Evolutionary conservation across 2,888 invertebrate genomes (phyloP).

Genomic region (Hirtodrosophila alboralis): DNA sequence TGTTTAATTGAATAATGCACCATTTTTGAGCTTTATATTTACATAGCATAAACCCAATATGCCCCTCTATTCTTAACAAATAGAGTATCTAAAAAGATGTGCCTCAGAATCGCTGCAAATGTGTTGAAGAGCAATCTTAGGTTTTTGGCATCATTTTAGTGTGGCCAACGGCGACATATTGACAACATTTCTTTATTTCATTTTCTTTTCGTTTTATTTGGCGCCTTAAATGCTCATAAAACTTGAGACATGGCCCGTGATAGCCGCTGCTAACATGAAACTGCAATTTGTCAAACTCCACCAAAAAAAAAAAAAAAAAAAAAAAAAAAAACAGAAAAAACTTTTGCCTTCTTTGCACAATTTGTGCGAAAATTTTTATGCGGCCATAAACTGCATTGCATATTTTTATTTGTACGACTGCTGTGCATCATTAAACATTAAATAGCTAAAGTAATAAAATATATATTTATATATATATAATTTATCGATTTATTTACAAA

Average conservation of each 20-base stretch:
- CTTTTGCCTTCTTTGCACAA: conserved; percentile 19
- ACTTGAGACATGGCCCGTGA: conserved; percentile 40
- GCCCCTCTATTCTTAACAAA: too few species aligned
- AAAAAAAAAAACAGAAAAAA: conserved; percentile 13
- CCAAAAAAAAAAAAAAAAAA: neutral
- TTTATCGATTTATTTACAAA: conserved; percentile 1
- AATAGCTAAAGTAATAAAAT: conserved; percentile 3
- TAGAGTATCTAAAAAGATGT: conserved; percentile 1
- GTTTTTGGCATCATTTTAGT: conserved; percentile 6
- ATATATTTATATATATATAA: neutral
- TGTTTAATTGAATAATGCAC: too few species aligned
- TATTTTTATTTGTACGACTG: conserved; percentile 3
- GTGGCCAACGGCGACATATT: conserved; percentile 16
- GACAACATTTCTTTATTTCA: conserved; percentile 2
- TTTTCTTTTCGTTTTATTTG: conserved; percentile 43
- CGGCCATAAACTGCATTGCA: conserved; percentile 28
- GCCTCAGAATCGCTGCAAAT: conserved; percentile 2
- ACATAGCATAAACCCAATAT: too few species aligned
- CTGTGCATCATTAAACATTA: conserved; percentile 34
- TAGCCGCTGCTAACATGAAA: conserved; percentile 46
- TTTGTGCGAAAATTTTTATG: conserved; percentile 43
- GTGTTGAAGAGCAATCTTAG: conserved; percentile 6
- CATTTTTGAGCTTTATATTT: too few species aligned
- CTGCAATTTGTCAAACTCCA: conserved; percentile 57
- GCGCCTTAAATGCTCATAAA: conserved; percentile 58